phyloP scores from a whole-genome alignment of 2,113 vertebrate genomes.

The Xenotilapia leptura region DNA sequence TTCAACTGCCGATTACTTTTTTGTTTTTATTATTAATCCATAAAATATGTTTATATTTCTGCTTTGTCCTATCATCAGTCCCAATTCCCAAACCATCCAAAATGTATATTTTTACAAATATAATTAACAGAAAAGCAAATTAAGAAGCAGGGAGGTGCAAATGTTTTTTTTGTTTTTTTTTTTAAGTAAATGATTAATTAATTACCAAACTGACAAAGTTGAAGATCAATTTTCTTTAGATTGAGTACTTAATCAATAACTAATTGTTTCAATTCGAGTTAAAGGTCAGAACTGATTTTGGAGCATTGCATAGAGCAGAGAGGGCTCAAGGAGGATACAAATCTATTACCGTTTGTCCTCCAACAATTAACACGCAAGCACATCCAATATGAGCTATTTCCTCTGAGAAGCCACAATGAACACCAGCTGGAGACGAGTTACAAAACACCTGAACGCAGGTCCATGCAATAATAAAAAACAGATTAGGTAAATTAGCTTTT shows the following conservation, averaged over 20 bases:
- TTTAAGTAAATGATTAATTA: background rate
- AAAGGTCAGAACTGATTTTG: background rate
- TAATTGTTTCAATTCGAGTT: background rate
- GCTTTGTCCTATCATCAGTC: background rate
- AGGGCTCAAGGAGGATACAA: background rate
- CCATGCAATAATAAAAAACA: slow-evolving; percentile 14
- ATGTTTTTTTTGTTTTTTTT: rapidly evolving
- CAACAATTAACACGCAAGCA: background rate
- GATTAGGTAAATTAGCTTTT: slow-evolving; percentile 59
- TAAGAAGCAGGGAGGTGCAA: background rate
- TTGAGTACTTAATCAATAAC: background rate
- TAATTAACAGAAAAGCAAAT: background rate
- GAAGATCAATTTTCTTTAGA: background rate
- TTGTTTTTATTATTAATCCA: background rate
- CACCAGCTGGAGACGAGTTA: slow-evolving; percentile 34
- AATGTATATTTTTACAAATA: background rate
- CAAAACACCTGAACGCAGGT: slow-evolving; percentile 19
- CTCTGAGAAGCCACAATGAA: slow-evolving; percentile 9
- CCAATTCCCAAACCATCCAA: background rate
- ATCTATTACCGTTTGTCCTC: background rate
- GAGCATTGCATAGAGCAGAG: background rate
- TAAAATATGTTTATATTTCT: background rate
- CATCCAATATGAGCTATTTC: slow-evolving; percentile 30
- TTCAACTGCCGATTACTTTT: background rate
- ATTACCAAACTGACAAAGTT: background rate